Evolutionary conservation across 2,888 invertebrate genomes (phyloP).

Genomic region (Selenia dentaria): DNA sequence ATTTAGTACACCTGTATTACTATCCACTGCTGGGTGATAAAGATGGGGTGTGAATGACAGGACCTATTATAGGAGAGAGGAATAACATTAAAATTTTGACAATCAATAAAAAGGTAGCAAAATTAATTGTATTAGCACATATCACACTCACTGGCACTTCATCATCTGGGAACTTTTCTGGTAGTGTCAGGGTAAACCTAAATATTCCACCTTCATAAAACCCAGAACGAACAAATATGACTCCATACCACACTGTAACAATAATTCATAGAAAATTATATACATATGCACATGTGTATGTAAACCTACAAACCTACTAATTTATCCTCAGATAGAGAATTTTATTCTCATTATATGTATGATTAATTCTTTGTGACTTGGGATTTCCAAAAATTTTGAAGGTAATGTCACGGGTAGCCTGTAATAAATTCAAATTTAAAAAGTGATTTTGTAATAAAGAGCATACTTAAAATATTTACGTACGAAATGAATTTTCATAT

Average conservation of each 20-base stretch:
- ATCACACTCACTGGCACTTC: constrained; percentile 90
- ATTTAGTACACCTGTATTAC: constrained; percentile 90
- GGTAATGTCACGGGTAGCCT: no score
- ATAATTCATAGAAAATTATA: not conserved
- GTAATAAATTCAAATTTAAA: no score
- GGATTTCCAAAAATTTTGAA: no score
- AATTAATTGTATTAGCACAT: no score
- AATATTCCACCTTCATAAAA: constrained; percentile 95
- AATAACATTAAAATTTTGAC: no score
- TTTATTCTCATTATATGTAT: no score
- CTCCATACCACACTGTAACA: constrained; percentile 94
- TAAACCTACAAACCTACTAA: no score
- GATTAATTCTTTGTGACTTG: no score
- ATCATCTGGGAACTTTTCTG: constrained; percentile 94
- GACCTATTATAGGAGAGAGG: constrained; percentile 86
- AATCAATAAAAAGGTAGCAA: not conserved
- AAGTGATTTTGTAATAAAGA: no score
- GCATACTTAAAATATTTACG: no score
- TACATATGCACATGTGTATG: no score
- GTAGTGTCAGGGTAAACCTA: constrained; percentile 93
- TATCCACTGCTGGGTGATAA: constrained; percentile 94
- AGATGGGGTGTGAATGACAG: constrained; percentile 93
- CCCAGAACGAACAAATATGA: constrained; percentile 95
- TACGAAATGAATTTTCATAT: constrained; percentile 91
- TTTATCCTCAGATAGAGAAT: no score